Percentiles rank a stretch among this genome's conserved stretches.
phyloP scores from a whole-genome alignment of 1,140 invertebrate genomes.

The Limonius californicus region DNA sequence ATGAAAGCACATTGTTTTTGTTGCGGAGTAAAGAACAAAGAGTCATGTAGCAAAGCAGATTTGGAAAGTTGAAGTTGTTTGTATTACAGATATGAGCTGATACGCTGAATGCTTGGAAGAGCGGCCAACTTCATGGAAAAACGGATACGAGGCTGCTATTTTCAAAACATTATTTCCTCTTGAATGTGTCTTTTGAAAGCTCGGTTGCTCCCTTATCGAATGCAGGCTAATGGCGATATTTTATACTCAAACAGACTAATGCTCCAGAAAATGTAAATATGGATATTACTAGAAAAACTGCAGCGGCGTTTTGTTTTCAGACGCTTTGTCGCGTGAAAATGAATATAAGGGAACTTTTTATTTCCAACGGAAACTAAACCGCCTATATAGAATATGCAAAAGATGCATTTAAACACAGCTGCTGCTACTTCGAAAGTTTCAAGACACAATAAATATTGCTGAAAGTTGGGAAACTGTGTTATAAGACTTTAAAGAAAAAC shows the following conservation, averaged over 20 bases:
- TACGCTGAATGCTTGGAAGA: slow-evolving; percentile 21
- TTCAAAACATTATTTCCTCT: slow-evolving; percentile 40
- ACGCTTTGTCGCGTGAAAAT: background rate
- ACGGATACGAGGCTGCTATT: slow-evolving; percentile 25
- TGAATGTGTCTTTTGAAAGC: slow-evolving; percentile 37
- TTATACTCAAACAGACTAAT: slow-evolving; percentile 19
- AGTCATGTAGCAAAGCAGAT: background rate
- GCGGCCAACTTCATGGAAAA: slow-evolving; percentile 5
- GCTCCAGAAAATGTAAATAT: slow-evolving; percentile 18
- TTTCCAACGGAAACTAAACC: background rate
- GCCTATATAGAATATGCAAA: background rate
- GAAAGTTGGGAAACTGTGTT: no score
- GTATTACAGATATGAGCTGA: slow-evolving; percentile 1
- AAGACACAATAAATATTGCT: no score
- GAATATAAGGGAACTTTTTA: background rate
- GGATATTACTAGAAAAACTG: background rate
- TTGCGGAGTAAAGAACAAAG: background rate
- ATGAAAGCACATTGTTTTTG: no score
- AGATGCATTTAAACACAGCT: no score
- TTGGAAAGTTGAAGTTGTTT: slow-evolving; percentile 6
- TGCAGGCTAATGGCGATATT: slow-evolving; percentile 30
- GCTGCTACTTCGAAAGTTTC: no score
- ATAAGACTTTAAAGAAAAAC: no score
- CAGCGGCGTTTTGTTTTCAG: background rate
- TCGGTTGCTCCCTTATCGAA: slow-evolving; percentile 32